Evolutionary conservation across 1,140 invertebrate genomes (phyloP).

Genomic region (Zophobas morio): DNA sequence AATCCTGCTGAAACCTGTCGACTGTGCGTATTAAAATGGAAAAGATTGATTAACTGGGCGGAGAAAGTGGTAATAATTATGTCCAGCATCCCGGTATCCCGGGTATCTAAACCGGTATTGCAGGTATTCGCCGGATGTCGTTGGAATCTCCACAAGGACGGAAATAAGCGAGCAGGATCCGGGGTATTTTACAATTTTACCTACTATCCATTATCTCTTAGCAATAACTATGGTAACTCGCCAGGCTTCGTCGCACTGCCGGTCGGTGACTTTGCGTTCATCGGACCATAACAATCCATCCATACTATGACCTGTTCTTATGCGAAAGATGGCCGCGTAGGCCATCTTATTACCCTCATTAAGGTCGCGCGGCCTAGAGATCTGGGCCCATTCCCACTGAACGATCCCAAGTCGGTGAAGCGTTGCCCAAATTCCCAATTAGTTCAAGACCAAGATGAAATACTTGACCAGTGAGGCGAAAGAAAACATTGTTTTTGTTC

Average conservation of each 20-base stretch:
- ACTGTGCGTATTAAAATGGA: conserved; percentile 13
- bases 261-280: conserved; percentile 52
- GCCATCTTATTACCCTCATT: conserved; percentile 37
- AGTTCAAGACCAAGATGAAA: conserved; percentile 21
- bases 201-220: conserved; percentile 44
- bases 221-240: conserved; percentile 49
- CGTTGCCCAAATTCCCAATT: conserved; percentile 48
- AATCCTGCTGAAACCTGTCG: conserved; percentile 18
- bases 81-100: conserved; percentile 22
- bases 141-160: conserved; percentile 45
- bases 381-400: conserved; percentile 25
- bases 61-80: conserved; percentile 26
- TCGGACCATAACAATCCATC: conserved; percentile 51
- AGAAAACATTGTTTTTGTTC: conserved; percentile 47
- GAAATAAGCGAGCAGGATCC: conserved; percentile 44
- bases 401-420: conserved; percentile 1
- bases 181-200: conserved; percentile 19
- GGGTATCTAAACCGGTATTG: conserved; percentile 38
- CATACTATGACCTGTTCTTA: conserved; percentile 39
- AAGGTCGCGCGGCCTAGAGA: conserved; percentile 17
- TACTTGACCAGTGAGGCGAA: conserved; percentile 39
- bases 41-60: conserved; percentile 36
- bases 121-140: conserved; percentile 43
- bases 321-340: conserved; percentile 37
- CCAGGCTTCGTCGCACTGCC: conserved; percentile 47